Base-by-base conservation (phyloP, 2,888 invertebrate species). In the Rhopalosiphum nymphaeae region DNA sequence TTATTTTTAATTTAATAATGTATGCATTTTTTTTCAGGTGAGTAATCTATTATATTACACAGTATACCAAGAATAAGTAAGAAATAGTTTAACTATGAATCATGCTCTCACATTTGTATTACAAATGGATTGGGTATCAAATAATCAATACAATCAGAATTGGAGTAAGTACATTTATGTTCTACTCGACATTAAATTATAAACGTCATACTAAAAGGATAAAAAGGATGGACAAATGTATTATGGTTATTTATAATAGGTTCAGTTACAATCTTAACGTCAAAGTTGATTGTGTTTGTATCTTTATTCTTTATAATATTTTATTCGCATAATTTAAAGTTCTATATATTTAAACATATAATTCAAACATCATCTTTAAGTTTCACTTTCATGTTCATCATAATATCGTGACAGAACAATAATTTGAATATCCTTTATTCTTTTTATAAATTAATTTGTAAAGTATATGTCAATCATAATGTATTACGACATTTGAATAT, bases 61-160 rank as follows among this genome's bases (percentile, higher is more conserved):
- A 1, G 21, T 92, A 61, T 46, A 36, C 36, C 25, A 92, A 87
- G 67, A 49, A 53, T 91, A 78, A 87, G 86, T 89, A 84, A 89
- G n/a, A 56, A 92, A 85, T 85, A 57, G 84, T 85, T 87, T 53
- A 57, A 94, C 49, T n/a, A 94, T 94, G 94, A 94, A 94, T 91
- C 94, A 91, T 94, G 91, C 94, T 61, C 86, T 94, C 42, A 94
- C 94, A 94, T 86, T 94, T 91, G 94, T 94, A 42, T 91, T 94
- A 49, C 94, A 94, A 94, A 94, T 94, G 94, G 94, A 94, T 94
- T 94, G 94, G 94, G 61, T 91, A 87, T 29, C 46, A 42, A 61
- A 91, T 87, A 91, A 67, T 49, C 84, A 67, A 36, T 84, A 53
- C 42, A 86, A 36, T 90, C 56, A 84, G 9, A 91, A 91, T 46